Conservation (phyloP, 2,797 vertebrate genomes). For the Morelia viridis region DNA sequence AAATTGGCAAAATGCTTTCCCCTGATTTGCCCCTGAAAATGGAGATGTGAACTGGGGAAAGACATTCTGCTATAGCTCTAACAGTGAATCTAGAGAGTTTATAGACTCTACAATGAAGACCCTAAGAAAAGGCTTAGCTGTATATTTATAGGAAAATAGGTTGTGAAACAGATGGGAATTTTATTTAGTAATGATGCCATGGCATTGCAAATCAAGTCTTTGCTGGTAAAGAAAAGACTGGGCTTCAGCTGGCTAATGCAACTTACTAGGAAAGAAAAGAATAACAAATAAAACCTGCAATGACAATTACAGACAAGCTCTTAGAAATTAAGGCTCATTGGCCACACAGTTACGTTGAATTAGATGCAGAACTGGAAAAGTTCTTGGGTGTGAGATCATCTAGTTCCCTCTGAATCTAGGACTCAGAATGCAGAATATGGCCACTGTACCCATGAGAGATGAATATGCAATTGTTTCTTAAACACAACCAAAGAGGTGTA, state of each 20-base stretch:
- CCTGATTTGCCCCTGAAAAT: neutral
- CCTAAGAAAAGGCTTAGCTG: neutral
- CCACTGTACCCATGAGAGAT: neutral
- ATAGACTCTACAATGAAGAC: neutral
- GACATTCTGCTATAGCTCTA: neutral
- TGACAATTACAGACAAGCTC: neutral
- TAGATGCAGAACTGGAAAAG: neutral
- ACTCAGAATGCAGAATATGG: neutral
- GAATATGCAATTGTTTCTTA: neutral
- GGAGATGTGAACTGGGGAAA: neutral
- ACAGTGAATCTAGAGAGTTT: neutral
- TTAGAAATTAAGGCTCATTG: neutral
- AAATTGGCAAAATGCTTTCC: neutral
- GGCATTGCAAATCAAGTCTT: neutral
- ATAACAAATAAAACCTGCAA: neutral
- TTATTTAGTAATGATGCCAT: neutral
- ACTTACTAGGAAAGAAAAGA: no score
- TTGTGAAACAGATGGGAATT: neutral
- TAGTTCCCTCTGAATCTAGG: neutral
- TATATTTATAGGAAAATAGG: neutral
- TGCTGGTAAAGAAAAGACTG: neutral
- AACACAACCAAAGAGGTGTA: neutral
- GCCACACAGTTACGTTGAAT: neutral
- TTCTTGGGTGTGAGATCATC: neutral
- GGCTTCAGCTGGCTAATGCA: neutral